Conservation (phyloP, 1,140 invertebrate species). For the Drosophila seguyi region DNA sequence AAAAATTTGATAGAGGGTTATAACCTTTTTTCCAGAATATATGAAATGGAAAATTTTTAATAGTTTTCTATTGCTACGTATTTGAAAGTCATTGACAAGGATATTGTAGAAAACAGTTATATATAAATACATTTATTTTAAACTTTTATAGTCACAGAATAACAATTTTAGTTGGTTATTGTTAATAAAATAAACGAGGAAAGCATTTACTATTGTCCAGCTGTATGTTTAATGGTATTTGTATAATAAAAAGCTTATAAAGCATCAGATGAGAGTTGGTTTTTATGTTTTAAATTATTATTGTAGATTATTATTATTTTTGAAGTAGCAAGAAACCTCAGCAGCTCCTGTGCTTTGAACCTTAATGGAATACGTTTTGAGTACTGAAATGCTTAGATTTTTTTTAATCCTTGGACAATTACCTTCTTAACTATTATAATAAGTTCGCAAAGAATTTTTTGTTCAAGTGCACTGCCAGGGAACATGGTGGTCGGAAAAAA, state of each 20-base stretch:
- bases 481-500: conserved; percentile 27
- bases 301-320: neutral
- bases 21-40: too few species aligned
- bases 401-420: neutral
- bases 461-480: neutral
- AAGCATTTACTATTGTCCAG: neutral
- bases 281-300: too few species aligned
- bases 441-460: neutral
- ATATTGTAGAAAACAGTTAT: neutral
- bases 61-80: too few species aligned
- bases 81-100: too few species aligned
- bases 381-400: neutral
- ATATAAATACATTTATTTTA: neutral
- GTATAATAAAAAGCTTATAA: neutral
- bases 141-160: neutral
- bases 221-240: neutral
- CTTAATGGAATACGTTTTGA: neutral
- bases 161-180: neutral
- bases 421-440: neutral
- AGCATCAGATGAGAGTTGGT: too few species aligned
- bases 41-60: too few species aligned
- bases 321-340: neutral
- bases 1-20: too few species aligned
- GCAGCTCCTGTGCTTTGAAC: too few species aligned
- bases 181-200: neutral